Evolutionary conservation across 2,113 vertebrate genomes (phyloP).

Genomic region (Heterotis niloticus): DNA sequence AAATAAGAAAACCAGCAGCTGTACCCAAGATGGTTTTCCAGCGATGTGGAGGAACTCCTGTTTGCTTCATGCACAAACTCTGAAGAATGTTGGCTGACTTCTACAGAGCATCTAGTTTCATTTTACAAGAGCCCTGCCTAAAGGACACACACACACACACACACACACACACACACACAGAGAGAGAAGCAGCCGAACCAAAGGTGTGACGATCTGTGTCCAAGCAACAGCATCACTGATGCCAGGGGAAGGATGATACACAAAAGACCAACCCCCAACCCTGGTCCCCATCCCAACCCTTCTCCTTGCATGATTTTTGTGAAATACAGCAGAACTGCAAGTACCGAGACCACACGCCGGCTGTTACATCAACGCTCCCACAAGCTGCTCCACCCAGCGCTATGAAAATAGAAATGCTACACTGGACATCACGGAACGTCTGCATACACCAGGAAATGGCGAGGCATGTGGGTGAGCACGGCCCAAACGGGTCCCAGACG

Average conservation of each 20-base stretch:
- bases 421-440: not conserved
- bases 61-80: not conserved
- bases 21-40: not conserved
- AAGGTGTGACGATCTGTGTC: constrained; percentile 14
- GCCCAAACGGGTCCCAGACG: not conserved
- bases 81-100: not conserved
- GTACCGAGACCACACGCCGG: too few species aligned
- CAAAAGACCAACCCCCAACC: not conserved
- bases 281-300: not conserved
- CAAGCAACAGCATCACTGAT: constrained; percentile 4
- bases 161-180: constrained; percentile 1
- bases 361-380: too few species aligned
- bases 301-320: not conserved
- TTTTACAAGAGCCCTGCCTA: constrained; percentile 14
- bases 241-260: not conserved
- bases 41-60: not conserved
- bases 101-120: not conserved
- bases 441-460: constrained; percentile 3
- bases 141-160: too few species aligned
- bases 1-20: too few species aligned
- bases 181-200: not conserved
- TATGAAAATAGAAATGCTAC: not conserved
- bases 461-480: not conserved
- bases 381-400: not conserved
- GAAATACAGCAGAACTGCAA: too few species aligned